Percentiles rank a stretch among this genome's conserved stretches.
Conservation (phyloP, 1,140 invertebrate species). For the Penaeus chinensis region DNA sequence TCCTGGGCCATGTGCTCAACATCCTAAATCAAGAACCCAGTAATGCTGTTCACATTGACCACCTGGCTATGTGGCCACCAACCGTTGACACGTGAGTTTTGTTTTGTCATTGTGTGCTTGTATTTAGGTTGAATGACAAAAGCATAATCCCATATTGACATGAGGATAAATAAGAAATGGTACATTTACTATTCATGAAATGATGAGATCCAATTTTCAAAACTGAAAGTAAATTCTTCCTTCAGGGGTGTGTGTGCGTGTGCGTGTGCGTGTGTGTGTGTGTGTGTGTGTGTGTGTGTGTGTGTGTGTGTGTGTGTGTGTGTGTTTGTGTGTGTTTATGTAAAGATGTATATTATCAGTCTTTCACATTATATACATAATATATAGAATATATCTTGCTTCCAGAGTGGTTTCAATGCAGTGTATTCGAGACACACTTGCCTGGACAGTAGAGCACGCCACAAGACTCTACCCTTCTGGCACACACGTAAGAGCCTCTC, state of each 20-base stretch:
- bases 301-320: not conserved
- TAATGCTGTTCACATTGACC: slow-evolving; percentile 54
- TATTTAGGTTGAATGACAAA: not conserved
- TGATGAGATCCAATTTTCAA: too few species aligned
- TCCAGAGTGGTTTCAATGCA: slow-evolving; percentile 41
- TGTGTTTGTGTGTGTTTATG: not conserved
- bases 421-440: slow-evolving; percentile 36
- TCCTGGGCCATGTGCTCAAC: slow-evolving; percentile 60
- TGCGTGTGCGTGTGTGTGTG: too few species aligned
- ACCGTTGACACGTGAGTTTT: not conserved
- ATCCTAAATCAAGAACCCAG: slow-evolving; percentile 52
- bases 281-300: too few species aligned
- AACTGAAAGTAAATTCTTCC: too few species aligned
- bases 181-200: too few species aligned
- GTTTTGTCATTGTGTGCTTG: not conserved
- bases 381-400: slow-evolving; percentile 9
- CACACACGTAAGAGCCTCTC: slow-evolving; percentile 48
- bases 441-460: slow-evolving; percentile 49
- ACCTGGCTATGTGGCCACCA: slow-evolving; percentile 58
- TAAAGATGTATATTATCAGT: not conserved
- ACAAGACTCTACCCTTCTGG: slow-evolving; percentile 52
- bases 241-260: too few species aligned
- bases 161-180: too few species aligned
- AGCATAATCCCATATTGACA: not conserved
- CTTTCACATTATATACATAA: not conserved